These are phyloP conservation scores for Cepaea hortensis DNA, from an alignment of 2,888 invertebrate species.

Conservation along the genomic window DNA sequence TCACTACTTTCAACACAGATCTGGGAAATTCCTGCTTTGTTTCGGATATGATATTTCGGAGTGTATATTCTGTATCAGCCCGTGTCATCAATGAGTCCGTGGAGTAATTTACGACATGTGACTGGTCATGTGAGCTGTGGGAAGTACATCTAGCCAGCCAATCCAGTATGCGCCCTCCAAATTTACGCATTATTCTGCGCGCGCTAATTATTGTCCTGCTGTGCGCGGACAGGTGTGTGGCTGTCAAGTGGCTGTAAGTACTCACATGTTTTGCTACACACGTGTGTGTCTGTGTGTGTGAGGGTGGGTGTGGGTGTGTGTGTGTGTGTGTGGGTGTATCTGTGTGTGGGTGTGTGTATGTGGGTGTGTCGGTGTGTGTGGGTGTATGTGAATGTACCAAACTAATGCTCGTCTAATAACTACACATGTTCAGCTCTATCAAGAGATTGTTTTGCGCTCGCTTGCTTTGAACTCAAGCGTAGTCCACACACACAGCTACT, in stretches of 20 bases:
- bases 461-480: too few species aligned
- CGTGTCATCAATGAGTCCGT: too few species aligned
- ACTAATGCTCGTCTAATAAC: too few species aligned
- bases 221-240: neutral
- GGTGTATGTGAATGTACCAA: neutral
- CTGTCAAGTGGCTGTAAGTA: conserved; percentile 1
- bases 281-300: neutral
- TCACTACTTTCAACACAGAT: too few species aligned
- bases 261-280: neutral
- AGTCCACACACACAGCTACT: too few species aligned
- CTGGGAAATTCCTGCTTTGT: too few species aligned
- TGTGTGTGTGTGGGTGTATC: neutral
- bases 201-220: neutral
- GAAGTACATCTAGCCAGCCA: conserved; percentile 3
- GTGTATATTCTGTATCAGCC: too few species aligned
- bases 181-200: conserved; percentile 8
- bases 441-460: too few species aligned
- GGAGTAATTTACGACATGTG: neutral
- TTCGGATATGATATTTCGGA: too few species aligned
- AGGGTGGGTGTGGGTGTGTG: neutral
- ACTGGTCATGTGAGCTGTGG: neutral
- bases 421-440: too few species aligned
- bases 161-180: conserved; percentile 1
- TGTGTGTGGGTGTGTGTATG: neutral
- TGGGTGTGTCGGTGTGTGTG: neutral